A percentile compares a stretch with the other conserved stretches of the same genome.
phyloP scores from a whole-genome alignment of 1,140 invertebrate species.

The Drosophila micromelanica region DNA sequence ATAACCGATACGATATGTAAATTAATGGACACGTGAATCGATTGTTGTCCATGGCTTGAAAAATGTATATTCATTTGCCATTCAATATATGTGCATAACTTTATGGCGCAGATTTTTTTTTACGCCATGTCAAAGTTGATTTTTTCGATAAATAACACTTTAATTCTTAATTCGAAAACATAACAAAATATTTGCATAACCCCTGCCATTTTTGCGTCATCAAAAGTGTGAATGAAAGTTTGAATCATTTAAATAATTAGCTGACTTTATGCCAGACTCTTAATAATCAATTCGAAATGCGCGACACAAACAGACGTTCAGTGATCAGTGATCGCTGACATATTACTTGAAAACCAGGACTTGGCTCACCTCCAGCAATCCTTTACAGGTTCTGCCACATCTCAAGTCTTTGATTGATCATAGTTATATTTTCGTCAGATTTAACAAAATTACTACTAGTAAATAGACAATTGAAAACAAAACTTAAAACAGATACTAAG shows the following conservation, averaged over 20 bases:
- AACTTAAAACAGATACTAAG: too few relatives aligned
- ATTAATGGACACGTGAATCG: not conserved
- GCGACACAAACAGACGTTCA: too few relatives aligned
- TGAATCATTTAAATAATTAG: slow-evolving; percentile 27
- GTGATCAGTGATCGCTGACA: too few relatives aligned
- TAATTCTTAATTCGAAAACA: slow-evolving; percentile 3
- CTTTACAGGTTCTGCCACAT: too few relatives aligned
- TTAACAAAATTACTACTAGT: too few relatives aligned
- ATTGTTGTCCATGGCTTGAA: not conserved
- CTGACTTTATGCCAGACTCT: not conserved
- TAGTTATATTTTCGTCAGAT: too few relatives aligned
- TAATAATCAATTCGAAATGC: not conserved
- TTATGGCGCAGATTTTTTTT: not conserved
- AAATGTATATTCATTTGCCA: slow-evolving; percentile 26
- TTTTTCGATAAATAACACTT: slow-evolving; percentile 17
- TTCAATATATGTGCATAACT: slow-evolving; percentile 37
- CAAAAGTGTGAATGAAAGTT: slow-evolving; percentile 42
- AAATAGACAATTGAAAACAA: too few relatives aligned
- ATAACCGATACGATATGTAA: slow-evolving; percentile 30
- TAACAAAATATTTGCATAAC: slow-evolving; percentile 22
- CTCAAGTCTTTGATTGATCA: too few relatives aligned
- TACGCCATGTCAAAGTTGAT: slow-evolving; percentile 39
- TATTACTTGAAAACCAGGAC: too few relatives aligned
- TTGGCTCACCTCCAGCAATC: too few relatives aligned
- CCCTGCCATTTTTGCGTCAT: slow-evolving; percentile 3